These are phyloP conservation scores for Phalacrocorax brasilianus DNA, from an alignment of 2,113 vertebrate genomes.

Conservation along the genomic window DNA sequence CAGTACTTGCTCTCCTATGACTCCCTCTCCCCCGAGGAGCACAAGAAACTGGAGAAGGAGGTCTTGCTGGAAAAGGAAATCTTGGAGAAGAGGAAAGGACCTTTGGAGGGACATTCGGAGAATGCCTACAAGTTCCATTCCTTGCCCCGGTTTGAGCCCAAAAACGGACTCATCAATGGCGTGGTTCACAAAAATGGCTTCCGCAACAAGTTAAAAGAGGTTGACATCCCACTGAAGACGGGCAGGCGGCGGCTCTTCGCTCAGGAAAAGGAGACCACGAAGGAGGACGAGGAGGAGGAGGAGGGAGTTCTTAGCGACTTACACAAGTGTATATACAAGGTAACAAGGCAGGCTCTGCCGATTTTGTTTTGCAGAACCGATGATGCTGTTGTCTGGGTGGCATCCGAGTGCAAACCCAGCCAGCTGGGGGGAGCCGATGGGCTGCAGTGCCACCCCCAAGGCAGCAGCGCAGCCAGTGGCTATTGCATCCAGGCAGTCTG, in stretches of 20 bases:
- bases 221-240: conserved; percentile 86
- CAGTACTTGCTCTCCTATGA: conserved; percentile 99
- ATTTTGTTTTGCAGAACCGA: fast-evolving
- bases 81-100: conserved; percentile 91
- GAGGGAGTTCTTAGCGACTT: conserved; percentile 89
- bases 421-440: fast-evolving
- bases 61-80: conserved; percentile 94
- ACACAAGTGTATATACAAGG: conserved; percentile 99
- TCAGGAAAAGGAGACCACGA: conserved; percentile 95
- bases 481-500: fast-evolving
- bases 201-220: conserved; percentile 89
- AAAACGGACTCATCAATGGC: conserved; percentile 85
- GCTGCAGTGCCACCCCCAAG: not conserved
- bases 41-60: conserved; percentile 86
- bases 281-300: conserved; percentile 84
- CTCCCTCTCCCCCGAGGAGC: conserved; percentile 90
- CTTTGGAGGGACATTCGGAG: conserved; percentile 91
- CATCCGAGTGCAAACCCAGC: not conserved
- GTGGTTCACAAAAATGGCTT: conserved; percentile 86
- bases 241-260: conserved; percentile 94
- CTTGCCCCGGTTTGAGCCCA: conserved; percentile 94
- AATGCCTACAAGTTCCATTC: conserved; percentile 81
- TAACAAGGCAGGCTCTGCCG: conserved; percentile 26
- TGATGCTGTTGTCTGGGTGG: not conserved
- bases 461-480: not conserved